phyloP scores from a whole-genome alignment of 1,140 invertebrate species.

The Hyles euphorbiae region DNA sequence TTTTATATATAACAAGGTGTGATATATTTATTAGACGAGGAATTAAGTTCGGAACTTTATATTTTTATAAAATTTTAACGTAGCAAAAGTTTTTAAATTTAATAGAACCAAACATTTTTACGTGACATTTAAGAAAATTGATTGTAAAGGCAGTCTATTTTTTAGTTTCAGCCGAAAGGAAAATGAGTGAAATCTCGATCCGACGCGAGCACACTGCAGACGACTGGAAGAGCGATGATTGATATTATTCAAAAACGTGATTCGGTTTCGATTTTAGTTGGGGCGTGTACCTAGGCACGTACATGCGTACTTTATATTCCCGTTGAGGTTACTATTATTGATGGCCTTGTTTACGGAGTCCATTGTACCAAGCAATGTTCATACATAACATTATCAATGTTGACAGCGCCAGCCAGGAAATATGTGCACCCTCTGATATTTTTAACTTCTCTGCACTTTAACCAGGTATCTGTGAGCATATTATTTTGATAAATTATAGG shows the following conservation, averaged over 20 bases:
- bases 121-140: too few species aligned
- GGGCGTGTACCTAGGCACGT: constrained; percentile 39
- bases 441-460: too few species aligned
- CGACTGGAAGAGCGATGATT: constrained; percentile 46
- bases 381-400: background rate
- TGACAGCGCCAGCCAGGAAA: too few species aligned
- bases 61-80: too few species aligned
- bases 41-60: too few species aligned
- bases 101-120: too few species aligned
- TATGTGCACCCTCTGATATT: too few species aligned
- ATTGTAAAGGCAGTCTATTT: background rate
- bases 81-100: too few species aligned
- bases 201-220: constrained; percentile 54
- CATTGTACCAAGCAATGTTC: too few species aligned
- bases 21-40: too few species aligned
- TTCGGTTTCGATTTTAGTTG: constrained; percentile 30
- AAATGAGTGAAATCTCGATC: constrained; percentile 51
- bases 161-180: background rate
- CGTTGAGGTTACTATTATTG: constrained; percentile 40
- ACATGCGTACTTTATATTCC: constrained; percentile 43
- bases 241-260: constrained; percentile 54
- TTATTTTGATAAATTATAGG: background rate
- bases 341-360: constrained; percentile 38
- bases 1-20: too few species aligned
- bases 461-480: constrained; percentile 1